Conservation (phyloP, 2,888 invertebrate species). For the Limenitis camilla region DNA sequence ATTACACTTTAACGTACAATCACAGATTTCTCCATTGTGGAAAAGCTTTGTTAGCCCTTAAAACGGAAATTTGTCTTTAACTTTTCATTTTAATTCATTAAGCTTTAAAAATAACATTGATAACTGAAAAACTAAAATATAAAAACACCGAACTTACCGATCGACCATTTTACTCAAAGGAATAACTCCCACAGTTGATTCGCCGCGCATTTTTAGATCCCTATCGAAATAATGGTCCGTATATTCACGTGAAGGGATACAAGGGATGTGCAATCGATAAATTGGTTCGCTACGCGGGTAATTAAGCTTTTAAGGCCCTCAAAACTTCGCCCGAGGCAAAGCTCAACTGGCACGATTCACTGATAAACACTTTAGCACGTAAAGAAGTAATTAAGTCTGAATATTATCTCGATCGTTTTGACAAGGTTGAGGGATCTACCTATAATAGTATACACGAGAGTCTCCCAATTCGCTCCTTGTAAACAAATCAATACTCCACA, state of each 20-base stretch:
- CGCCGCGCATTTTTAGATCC: conserved; percentile 53
- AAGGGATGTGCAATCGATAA: conserved; percentile 59
- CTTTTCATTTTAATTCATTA: conserved; percentile 22
- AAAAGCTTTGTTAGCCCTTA: conserved; percentile 30
- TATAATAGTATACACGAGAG: conserved; percentile 42
- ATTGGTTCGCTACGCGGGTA: conserved; percentile 53
- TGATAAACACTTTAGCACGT: conserved; percentile 62
- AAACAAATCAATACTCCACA: conserved; percentile 69
- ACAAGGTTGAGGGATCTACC: conserved; percentile 57
- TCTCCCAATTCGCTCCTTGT: conserved; percentile 49
- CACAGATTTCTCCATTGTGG: conserved; percentile 41
- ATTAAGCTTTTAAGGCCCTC: conserved; percentile 55
- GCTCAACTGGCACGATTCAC: conserved; percentile 52
- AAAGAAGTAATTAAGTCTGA: conserved; percentile 60
- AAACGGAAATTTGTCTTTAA: conserved; percentile 39
- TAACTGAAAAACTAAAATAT: not conserved
- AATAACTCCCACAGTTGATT: conserved; percentile 43
- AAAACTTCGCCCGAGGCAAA: conserved; percentile 46
- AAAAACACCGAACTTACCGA: conserved; percentile 41
- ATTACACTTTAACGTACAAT: conserved; percentile 47
- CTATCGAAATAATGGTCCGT: conserved; percentile 42
- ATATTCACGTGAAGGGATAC: conserved; percentile 43
- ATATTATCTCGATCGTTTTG: conserved; percentile 65
- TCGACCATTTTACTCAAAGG: conserved; percentile 45
- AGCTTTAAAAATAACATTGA: not conserved